phyloP scores from a whole-genome alignment of 2,888 invertebrate species.

The Tuberolachnus salignus region DNA sequence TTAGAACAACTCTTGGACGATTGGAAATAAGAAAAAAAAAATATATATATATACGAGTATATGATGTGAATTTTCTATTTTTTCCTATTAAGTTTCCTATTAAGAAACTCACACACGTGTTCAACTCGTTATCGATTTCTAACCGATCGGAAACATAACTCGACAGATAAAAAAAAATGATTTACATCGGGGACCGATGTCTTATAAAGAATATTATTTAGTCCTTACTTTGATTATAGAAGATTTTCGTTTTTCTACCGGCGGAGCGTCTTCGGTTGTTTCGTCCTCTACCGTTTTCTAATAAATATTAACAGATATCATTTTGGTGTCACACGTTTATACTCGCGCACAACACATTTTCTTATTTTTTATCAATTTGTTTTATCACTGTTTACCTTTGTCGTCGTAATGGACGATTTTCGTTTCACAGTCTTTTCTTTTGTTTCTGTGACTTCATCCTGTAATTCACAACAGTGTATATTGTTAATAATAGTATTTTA shows the following conservation, averaged over 20 bases:
- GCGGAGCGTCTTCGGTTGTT: slow-evolving; percentile 54
- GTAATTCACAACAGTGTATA: neutral
- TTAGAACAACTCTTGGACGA: too few species aligned
- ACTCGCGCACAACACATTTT: neutral
- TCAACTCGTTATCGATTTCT: too few species aligned
- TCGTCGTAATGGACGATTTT: slow-evolving; percentile 41
- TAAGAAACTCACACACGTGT: too few species aligned
- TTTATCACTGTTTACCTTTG: slow-evolving; percentile 20
- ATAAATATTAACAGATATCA: neutral
- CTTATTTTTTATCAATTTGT: neutral
- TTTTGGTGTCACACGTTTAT: neutral
- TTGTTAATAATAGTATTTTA: neutral
- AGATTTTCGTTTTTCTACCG: slow-evolving; percentile 54
- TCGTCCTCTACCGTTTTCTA: slow-evolving; percentile 51
- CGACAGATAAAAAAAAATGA: too few species aligned
- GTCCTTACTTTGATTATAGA: slow-evolving; percentile 49
- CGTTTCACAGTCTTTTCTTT: slow-evolving; percentile 49
- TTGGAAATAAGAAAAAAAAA: too few species aligned
- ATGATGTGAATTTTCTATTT: too few species aligned
- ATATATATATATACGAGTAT: too few species aligned
- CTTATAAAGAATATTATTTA: neutral
- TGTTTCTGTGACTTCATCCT: slow-evolving; percentile 42
- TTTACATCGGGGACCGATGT: too few species aligned
- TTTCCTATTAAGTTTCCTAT: too few species aligned
- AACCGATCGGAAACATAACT: too few species aligned